These are phyloP conservation scores for Campoplex nolae DNA, from an alignment of 2,888 invertebrate genomes.

Conservation along the genomic window DNA sequence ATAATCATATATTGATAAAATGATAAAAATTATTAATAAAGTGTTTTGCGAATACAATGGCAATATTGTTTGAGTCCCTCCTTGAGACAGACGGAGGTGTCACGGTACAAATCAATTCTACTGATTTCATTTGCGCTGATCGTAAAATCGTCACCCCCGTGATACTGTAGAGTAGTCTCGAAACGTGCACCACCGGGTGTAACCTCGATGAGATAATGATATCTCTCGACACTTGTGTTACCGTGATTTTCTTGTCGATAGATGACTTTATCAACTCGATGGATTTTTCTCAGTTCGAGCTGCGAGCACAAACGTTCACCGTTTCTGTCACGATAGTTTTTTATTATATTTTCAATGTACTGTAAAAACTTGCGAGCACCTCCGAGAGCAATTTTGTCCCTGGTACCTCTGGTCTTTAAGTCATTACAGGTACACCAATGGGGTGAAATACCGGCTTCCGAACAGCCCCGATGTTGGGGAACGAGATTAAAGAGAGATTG, in stretches of 20 bases:
- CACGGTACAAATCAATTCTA: slow-evolving; percentile 79
- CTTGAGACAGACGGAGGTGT: slow-evolving; percentile 78
- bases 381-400: slow-evolving; percentile 85
- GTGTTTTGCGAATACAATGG: slow-evolving; percentile 74
- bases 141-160: slow-evolving; percentile 78
- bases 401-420: slow-evolving; percentile 85
- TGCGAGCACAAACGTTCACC: slow-evolving; percentile 85
- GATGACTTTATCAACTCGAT: slow-evolving; percentile 86
- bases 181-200: slow-evolving; percentile 89
- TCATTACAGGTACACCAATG: slow-evolving; percentile 93
- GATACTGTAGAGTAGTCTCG: slow-evolving; percentile 88
- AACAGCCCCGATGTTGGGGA: slow-evolving; percentile 88
- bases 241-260: slow-evolving; percentile 72
- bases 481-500: slow-evolving; percentile 88
- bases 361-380: slow-evolving; percentile 85
- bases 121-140: slow-evolving; percentile 80
- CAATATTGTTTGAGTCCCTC: slow-evolving; percentile 81
- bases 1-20: too few relatives aligned
- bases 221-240: slow-evolving; percentile 84
- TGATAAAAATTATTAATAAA: too few relatives aligned
- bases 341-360: slow-evolving; percentile 79
- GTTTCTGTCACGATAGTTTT: slow-evolving; percentile 77
- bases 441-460: slow-evolving; percentile 88
- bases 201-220: slow-evolving; percentile 90
- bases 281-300: slow-evolving; percentile 86